These are phyloP conservation scores for Eonycteris spelaea DNA, from an alignment of 2,113 vertebrate genomes.

Conservation along the genomic window DNA sequence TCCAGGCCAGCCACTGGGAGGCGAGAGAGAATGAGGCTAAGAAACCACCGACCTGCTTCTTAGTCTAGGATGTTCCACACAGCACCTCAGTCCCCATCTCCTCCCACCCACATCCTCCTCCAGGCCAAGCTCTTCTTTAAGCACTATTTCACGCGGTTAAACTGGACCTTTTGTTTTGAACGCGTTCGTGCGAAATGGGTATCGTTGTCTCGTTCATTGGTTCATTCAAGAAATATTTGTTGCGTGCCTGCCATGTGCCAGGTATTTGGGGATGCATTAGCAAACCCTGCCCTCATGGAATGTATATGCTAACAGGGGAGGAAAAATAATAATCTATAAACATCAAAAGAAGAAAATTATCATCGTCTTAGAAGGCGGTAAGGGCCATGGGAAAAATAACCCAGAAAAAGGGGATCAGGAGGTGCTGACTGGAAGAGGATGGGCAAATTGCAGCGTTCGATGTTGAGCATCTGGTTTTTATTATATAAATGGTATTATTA, in stretches of 20 bases:
- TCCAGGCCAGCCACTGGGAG: neutral
- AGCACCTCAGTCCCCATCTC: neutral
- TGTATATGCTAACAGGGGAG: neutral
- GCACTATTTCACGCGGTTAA: neutral
- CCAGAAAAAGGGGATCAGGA: neutral
- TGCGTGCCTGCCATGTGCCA: neutral
- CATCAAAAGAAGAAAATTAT: conserved; percentile 3
- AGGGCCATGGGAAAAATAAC: neutral
- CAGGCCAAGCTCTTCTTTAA: neutral
- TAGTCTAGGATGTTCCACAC: neutral
- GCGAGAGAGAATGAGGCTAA: neutral
- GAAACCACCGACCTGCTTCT: neutral
- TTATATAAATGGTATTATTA: neutral
- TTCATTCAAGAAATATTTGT: neutral
- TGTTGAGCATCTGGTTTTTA: neutral
- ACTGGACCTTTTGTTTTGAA: neutral
- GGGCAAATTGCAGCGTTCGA: neutral
- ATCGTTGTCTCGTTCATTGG: neutral
- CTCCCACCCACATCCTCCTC: neutral
- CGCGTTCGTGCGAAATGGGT: neutral
- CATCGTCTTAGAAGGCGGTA: neutral
- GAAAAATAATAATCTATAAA: neutral
- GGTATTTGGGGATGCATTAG: neutral
- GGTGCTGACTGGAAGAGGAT: neutral
- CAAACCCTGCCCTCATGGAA: neutral